These are phyloP conservation scores for Stigmatopora nigra DNA, from an alignment of 2,113 vertebrate genomes.

Conservation along the genomic window DNA sequence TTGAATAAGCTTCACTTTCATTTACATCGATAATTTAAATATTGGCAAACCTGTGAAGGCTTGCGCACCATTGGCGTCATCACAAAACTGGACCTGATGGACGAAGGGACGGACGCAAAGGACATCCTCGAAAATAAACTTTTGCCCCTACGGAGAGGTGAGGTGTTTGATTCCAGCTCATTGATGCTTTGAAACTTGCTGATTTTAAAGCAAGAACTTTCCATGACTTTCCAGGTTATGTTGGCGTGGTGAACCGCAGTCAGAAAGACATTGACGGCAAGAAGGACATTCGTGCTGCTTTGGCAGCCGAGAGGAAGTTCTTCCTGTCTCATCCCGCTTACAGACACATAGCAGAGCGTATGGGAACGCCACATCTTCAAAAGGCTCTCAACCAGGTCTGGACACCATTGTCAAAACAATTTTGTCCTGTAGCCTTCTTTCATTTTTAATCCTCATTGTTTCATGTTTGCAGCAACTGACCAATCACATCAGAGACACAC, in stretches of 20 bases:
- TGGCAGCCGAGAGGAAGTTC: constrained; percentile 91
- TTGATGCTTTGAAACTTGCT: not conserved
- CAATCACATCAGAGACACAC: constrained; percentile 93
- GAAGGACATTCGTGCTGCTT: constrained; percentile 86
- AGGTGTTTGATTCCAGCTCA: not conserved
- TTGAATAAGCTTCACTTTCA: too few relatives aligned
- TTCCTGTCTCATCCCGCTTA: constrained; percentile 92
- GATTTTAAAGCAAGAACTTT: not conserved
- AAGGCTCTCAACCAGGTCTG: constrained; percentile 90
- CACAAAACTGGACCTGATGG: constrained; percentile 96
- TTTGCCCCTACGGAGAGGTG: constrained; percentile 88
- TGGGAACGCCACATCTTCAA: constrained; percentile 92
- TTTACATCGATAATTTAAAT: not conserved
- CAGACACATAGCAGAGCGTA: constrained; percentile 90
- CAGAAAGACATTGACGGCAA: constrained; percentile 96
- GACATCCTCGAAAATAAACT: constrained; percentile 95
- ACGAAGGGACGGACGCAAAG: constrained; percentile 88
- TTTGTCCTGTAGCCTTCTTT: not conserved
- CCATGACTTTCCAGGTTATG: constrained; percentile 75
- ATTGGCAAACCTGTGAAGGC: constrained; percentile 62
- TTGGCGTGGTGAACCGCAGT: constrained; percentile 94
- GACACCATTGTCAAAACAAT: not conserved
- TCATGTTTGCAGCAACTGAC: constrained; percentile 81
- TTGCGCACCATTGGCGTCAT: constrained; percentile 92
- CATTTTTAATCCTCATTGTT: not conserved